These are phyloP conservation scores for Porites divaricata DNA, from an alignment of 92 coral and sea anemone genomes.

Conservation along the genomic window DNA sequence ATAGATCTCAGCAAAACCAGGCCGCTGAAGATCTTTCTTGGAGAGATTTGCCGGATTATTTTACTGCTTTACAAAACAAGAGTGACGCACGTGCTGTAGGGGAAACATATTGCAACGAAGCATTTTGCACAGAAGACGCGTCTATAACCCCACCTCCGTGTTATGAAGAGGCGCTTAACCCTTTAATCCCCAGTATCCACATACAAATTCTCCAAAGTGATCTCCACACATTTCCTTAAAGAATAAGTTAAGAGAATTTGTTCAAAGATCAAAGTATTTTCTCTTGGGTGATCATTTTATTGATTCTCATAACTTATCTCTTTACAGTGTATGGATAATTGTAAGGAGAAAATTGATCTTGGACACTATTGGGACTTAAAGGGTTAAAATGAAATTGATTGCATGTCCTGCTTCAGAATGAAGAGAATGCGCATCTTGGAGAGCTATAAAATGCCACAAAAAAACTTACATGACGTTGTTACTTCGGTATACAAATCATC, in stretches of 20 bases:
- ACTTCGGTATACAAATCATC: too few relatives aligned
- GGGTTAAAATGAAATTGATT: conserved; percentile 40
- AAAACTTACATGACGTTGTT: too few relatives aligned
- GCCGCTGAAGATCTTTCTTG: neutral
- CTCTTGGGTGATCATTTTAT: too few relatives aligned
- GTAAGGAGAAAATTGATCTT: too few relatives aligned
- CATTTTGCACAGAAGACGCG: neutral
- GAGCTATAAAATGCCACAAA: neutral
- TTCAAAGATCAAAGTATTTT: too few relatives aligned
- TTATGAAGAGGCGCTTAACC: conserved; percentile 71
- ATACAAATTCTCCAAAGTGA: too few relatives aligned
- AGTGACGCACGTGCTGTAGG: neutral
- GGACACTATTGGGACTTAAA: too few relatives aligned
- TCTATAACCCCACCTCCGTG: conserved; percentile 66
- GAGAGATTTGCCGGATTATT: neutral
- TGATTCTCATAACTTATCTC: too few relatives aligned
- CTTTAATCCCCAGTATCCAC: too few relatives aligned
- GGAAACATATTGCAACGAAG: neutral
- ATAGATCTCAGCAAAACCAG: neutral
- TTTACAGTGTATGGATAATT: too few relatives aligned
- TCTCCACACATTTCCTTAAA: too few relatives aligned
- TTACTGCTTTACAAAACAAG: neutral
- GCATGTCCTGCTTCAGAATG: neutral
- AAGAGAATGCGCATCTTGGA: neutral
- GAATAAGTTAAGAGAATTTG: too few relatives aligned